Evolutionary conservation across 2,797 vertebrate species (phyloP).

Genomic region (Argyrosomus regius): DNA sequence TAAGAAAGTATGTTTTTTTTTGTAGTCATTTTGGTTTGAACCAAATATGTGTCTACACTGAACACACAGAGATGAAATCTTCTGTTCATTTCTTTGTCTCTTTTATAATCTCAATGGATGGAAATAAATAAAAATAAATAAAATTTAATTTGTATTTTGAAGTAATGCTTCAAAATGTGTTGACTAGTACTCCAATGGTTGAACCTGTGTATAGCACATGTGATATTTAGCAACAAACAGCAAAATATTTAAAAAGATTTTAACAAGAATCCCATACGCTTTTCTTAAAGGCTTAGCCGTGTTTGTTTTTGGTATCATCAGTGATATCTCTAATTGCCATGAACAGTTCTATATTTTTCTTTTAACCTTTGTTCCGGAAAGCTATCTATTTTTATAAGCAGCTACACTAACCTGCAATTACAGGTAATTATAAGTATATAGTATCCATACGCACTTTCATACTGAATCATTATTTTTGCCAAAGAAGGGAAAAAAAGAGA

Average conservation of each 20-base stretch:
- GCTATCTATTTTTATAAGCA: slow-evolving; percentile 20
- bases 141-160: not conserved
- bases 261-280: not conserved
- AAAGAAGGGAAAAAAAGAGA: not conserved
- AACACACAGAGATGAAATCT: not conserved
- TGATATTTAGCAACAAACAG: not conserved
- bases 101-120: not conserved
- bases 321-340: slow-evolving; percentile 9
- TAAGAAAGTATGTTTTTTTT: not conserved
- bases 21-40: not conserved
- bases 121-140: not conserved
- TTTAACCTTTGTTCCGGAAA: slow-evolving; percentile 32
- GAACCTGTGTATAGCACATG: not conserved
- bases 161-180: not conserved
- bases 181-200: not conserved
- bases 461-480: slow-evolving; percentile 15
- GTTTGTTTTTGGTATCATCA: slow-evolving; percentile 23
- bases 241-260: not conserved
- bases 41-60: not conserved
- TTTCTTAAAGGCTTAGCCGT: not conserved
- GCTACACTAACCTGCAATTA: slow-evolving; percentile 14
- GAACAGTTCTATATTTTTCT: slow-evolving; percentile 27
- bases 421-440: slow-evolving; percentile 28
- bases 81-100: not conserved
- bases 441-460: slow-evolving; percentile 13